phyloP scores from a whole-genome alignment of 2,888 invertebrate species.

The Polylopha cassiicola region DNA sequence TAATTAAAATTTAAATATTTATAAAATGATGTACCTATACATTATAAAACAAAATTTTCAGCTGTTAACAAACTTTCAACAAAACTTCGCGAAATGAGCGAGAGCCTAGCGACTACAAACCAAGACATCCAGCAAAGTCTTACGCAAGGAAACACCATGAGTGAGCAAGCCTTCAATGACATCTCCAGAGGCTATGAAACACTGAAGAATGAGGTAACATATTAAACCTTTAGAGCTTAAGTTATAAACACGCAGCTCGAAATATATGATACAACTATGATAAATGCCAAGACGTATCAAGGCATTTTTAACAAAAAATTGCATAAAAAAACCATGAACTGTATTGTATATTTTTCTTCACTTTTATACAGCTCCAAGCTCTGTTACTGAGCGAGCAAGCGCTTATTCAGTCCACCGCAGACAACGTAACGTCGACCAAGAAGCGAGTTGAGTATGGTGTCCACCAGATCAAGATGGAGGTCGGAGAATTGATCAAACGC shows the following conservation, averaged over 20 bases:
- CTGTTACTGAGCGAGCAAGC: conserved; percentile 86
- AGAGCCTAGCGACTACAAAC: conserved; percentile 69
- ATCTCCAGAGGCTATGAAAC: conserved; percentile 74
- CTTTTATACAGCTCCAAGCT: conserved; percentile 59
- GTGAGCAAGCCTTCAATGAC: conserved; percentile 74
- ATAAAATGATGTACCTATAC: too few relatives aligned
- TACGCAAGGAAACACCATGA: conserved; percentile 73
- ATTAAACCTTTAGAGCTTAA: too few relatives aligned
- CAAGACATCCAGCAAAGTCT: conserved; percentile 78
- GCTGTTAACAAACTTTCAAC: conserved; percentile 51
- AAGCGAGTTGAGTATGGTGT: conserved; percentile 90
- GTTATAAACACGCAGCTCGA: too few relatives aligned
- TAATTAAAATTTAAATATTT: too few relatives aligned
- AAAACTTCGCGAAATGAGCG: conserved; percentile 73
- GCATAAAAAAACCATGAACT: background rate
- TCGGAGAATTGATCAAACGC: conserved; percentile 81
- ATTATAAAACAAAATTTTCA: too few relatives aligned
- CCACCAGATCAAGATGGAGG: conserved; percentile 86
- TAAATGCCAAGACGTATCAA: too few relatives aligned
- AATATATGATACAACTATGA: too few relatives aligned
- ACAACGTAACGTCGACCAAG: conserved; percentile 89
- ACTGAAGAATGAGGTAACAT: conserved; percentile 68
- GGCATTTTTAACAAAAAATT: too few relatives aligned
- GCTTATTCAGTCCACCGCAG: conserved; percentile 88
- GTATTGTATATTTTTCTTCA: background rate